phyloP scores from a whole-genome alignment of 2,888 invertebrate species.

The Yponomeuta sedellus region DNA sequence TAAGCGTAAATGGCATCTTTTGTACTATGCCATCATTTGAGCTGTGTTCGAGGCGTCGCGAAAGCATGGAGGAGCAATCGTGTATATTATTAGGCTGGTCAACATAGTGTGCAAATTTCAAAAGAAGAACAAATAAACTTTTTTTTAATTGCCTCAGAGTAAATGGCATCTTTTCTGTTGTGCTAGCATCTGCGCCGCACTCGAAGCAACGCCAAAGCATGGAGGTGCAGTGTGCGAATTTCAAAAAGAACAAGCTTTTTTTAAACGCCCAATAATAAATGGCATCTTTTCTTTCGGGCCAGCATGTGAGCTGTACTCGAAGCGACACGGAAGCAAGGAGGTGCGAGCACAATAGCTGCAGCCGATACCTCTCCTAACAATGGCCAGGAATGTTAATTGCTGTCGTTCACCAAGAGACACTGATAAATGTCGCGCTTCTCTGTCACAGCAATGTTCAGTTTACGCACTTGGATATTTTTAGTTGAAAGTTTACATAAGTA shows the following conservation, averaged over 20 bases:
- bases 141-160: no score
- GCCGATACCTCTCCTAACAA: constrained; percentile 14
- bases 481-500: background rate
- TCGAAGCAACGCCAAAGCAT: no score
- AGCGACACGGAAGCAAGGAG: background rate
- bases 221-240: no score
- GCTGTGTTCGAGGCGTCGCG: no score
- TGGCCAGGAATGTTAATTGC: constrained; percentile 67
- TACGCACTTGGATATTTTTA: constrained; percentile 6
- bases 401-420: constrained; percentile 67
- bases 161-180: no score
- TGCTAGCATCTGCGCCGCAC: no score
- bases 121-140: no score
- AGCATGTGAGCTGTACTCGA: background rate
- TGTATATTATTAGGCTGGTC: no score
- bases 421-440: constrained; percentile 53
- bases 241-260: background rate
- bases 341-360: background rate
- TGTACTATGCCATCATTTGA: no score
- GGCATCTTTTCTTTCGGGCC: background rate
- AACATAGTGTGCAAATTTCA: no score
- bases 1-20: no score
- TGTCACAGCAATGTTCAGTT: background rate
- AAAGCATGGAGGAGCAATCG: no score
- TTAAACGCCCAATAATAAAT: background rate